phyloP scores from a whole-genome alignment of 2,888 invertebrate genomes.

The Calameuta filiformis region DNA sequence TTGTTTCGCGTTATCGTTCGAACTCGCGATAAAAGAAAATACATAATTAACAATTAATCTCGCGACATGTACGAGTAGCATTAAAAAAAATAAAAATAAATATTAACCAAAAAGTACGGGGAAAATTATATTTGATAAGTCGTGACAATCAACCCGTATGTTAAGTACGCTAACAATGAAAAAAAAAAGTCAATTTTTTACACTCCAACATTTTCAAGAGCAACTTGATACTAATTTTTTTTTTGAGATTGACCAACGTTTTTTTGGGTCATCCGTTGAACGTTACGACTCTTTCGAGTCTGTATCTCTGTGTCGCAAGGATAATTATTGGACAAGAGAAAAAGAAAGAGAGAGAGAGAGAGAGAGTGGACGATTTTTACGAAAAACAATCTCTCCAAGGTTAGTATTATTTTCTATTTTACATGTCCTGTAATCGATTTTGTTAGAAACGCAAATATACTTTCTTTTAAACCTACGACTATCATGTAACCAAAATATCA shows the following conservation, averaged over 20 bases:
- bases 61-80: not conserved
- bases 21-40: not conserved
- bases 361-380: constrained; percentile 41
- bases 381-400: constrained; percentile 49
- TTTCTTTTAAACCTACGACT: not conserved
- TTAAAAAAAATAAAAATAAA: not conserved
- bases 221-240: not conserved
- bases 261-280: constrained; percentile 1
- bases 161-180: not conserved
- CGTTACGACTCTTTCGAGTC: not conserved
- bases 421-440: constrained; percentile 28
- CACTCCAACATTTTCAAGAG: not conserved
- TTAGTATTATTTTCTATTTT: constrained; percentile 49
- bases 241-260: not conserved
- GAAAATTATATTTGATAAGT: not conserved
- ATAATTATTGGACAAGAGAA: not conserved
- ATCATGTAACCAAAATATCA: not conserved
- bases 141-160: not conserved
- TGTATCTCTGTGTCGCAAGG: not conserved
- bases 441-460: not conserved
- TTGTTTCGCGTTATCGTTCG: not conserved
- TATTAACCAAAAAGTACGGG: not conserved
- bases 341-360: not conserved
- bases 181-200: not conserved
- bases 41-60: not conserved